Evolutionary conservation across 2,113 vertebrate genomes (phyloP).

Genomic region (Psophia crepitans): DNA sequence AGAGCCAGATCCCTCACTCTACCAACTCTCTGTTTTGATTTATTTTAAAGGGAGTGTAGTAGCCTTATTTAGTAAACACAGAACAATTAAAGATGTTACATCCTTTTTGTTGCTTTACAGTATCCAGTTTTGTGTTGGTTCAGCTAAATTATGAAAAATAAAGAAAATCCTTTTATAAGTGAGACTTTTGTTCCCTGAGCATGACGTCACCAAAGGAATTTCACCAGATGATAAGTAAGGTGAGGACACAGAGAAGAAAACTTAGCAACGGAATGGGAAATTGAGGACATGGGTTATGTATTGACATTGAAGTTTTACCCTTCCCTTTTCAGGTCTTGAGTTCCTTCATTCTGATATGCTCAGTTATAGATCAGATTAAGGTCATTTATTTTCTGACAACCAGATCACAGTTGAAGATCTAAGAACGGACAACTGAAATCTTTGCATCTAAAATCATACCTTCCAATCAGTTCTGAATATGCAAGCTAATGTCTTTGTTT

Average conservation of each 20-base stretch:
- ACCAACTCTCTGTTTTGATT: constrained; percentile 53
- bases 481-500: neutral
- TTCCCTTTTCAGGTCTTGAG: neutral
- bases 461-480: neutral
- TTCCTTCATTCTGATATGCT: neutral
- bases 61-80: constrained; percentile 68
- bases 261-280: neutral
- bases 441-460: neutral
- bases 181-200: constrained; percentile 74
- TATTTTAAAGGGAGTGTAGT: constrained; percentile 45
- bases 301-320: neutral
- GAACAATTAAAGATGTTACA: constrained; percentile 68
- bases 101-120: constrained; percentile 77
- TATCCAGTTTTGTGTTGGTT: constrained; percentile 82
- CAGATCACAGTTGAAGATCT: neutral
- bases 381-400: neutral
- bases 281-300: neutral
- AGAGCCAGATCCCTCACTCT: constrained; percentile 61
- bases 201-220: constrained; percentile 29
- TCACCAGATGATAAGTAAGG: neutral
- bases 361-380: neutral
- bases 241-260: neutral
- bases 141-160: constrained; percentile 86
- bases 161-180: constrained; percentile 81
- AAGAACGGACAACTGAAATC: neutral